A percentile compares a stretch with the other conserved stretches of the same genome.
Evolutionary conservation across 2,888 invertebrate species (phyloP).

Genomic region (Thereva unica): DNA sequence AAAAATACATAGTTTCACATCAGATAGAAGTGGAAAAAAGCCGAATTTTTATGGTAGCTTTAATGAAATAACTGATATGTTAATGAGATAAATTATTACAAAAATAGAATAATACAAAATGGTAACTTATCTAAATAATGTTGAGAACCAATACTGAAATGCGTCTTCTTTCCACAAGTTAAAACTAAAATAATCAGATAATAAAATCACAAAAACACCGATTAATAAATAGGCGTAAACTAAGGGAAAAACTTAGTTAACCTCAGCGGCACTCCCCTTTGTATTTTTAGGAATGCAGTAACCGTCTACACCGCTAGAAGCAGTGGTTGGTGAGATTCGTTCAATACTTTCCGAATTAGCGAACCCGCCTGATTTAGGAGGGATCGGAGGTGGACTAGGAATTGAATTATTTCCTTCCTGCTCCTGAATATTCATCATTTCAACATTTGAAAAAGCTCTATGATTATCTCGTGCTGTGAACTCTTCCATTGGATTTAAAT

Average conservation of each 20-base stretch:
- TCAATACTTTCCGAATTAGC: constrained; percentile 3
- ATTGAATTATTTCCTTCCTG: constrained; percentile 1
- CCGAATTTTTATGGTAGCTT: background rate
- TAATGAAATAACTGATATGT: too few species aligned
- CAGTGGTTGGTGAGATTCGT: constrained; percentile 41
- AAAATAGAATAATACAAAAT: too few species aligned
- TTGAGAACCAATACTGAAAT: too few species aligned
- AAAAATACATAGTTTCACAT: constrained; percentile 16
- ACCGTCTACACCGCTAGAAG: constrained; percentile 48
- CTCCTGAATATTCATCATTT: constrained; percentile 38
- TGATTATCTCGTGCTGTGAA: constrained; percentile 20
- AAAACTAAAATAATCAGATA: too few species aligned
- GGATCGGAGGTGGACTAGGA: constrained; percentile 52
- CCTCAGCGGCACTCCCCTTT: constrained; percentile 28
- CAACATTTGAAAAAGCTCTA: constrained; percentile 37
- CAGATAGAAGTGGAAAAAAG: background rate
- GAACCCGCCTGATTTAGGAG: constrained; percentile 51
- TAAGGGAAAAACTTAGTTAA: constrained; percentile 12
- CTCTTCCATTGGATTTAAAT: constrained; percentile 48
- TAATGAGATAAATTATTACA: too few species aligned
- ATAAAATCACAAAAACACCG: too few species aligned
- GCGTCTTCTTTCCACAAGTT: too few species aligned
- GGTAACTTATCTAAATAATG: too few species aligned
- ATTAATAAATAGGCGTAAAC: background rate
- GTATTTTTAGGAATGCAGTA: constrained; percentile 51